Evolutionary conservation across 2,113 vertebrate species (phyloP).

Genomic region (Parotia lawesii): DNA sequence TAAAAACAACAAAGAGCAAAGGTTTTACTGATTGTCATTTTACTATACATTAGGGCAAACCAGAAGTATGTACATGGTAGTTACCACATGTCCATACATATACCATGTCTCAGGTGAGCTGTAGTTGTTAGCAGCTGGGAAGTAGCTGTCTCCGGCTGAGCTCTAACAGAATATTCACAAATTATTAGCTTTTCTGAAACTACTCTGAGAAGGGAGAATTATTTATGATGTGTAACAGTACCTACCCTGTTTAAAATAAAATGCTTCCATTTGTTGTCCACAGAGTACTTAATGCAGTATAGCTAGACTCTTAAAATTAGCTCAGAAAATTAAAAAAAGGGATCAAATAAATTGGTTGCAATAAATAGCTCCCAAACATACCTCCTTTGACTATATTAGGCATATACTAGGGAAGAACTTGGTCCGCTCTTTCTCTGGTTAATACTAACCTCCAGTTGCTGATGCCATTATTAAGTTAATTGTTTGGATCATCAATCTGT

Average conservation of each 20-base stretch:
- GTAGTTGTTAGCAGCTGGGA: neutral
- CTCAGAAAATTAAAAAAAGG: neutral
- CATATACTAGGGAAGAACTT: neutral
- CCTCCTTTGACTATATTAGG: neutral
- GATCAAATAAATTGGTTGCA: neutral
- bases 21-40: neutral
- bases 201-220: neutral
- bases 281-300: neutral
- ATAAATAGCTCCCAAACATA: neutral
- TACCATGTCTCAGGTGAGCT: neutral
- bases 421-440: neutral
- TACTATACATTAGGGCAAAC: neutral
- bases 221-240: neutral
- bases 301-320: neutral
- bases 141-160: neutral
- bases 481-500: slow-evolving; percentile 69
- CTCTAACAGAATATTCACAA: neutral
- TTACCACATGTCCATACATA: neutral
- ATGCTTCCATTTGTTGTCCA: neutral
- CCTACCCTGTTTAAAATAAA: neutral
- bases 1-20: neutral
- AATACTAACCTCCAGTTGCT: slow-evolving; percentile 18
- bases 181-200: neutral
- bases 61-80: neutral
- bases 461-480: slow-evolving; percentile 70